Conservation (phyloP, 23 tunicate species). For the Oikopleura dioica region DNA sequence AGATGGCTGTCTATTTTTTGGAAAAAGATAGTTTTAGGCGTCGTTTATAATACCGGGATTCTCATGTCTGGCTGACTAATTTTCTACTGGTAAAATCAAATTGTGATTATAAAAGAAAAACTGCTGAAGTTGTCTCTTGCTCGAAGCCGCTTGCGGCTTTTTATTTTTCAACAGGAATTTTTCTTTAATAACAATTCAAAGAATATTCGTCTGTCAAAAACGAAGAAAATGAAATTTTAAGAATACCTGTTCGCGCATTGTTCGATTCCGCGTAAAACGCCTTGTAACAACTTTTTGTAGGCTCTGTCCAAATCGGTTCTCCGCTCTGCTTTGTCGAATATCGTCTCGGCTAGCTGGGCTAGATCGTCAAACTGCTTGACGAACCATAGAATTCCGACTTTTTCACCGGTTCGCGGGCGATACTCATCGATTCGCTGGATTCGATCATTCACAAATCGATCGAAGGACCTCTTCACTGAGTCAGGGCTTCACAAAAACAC, state of each 20-base stretch:
- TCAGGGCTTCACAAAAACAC: background rate
- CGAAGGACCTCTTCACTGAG: background rate
- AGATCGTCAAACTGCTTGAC: constrained; percentile 74
- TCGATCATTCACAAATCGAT: background rate
- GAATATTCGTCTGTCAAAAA: background rate
- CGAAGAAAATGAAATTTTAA: background rate
- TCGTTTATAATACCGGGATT: too few species aligned
- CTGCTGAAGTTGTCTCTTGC: too few species aligned
- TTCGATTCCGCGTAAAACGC: constrained; percentile 34
- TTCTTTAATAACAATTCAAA: constrained; percentile 5
- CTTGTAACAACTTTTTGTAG: constrained; percentile 35
- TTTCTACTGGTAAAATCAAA: too few species aligned
- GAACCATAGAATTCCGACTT: constrained; percentile 65
- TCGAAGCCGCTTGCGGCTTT: too few species aligned
- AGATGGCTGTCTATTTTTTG: too few species aligned
- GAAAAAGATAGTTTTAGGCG: too few species aligned
- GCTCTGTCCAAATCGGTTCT: constrained; percentile 71
- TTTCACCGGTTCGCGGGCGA: constrained; percentile 35
- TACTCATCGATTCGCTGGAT: constrained; percentile 16
- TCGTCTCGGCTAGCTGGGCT: constrained; percentile 67
- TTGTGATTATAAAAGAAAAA: too few species aligned
- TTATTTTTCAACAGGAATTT: constrained; percentile 13
- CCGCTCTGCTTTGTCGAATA: constrained; percentile 43
- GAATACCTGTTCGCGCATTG: background rate
- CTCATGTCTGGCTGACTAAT: too few species aligned